phyloP scores from a whole-genome alignment of 2,797 vertebrate genomes.

The Neoniphon sammara region DNA sequence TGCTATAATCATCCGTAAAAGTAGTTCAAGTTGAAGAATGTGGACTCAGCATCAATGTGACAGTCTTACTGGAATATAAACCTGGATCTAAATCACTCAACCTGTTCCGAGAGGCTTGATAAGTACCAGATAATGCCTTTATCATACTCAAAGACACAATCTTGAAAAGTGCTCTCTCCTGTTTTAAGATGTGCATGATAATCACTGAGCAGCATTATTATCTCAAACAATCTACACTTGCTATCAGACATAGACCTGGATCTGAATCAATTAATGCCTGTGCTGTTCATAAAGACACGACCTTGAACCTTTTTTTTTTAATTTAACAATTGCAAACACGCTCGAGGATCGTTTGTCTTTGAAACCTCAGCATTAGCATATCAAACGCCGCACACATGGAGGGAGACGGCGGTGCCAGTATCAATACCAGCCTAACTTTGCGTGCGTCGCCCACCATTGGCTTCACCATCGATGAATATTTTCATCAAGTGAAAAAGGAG shows the following conservation, averaged over 20 bases:
- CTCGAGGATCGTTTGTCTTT: not conserved
- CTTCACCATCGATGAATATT: conserved; percentile 8
- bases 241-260: too few relatives aligned
- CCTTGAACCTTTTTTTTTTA: too few relatives aligned
- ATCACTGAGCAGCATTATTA: too few relatives aligned
- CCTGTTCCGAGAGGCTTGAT: not conserved
- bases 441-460: conserved; percentile 9
- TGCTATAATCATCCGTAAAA: not conserved
- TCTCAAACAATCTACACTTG: too few relatives aligned
- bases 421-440: not conserved
- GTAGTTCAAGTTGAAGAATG: not conserved
- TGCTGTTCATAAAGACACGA: too few relatives aligned
- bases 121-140: too few relatives aligned
- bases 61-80: not conserved
- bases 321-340: not conserved
- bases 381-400: not conserved
- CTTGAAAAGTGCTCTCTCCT: too few relatives aligned
- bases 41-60: too few relatives aligned
- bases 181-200: too few relatives aligned
- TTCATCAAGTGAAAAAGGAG: conserved; percentile 18
- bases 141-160: too few relatives aligned
- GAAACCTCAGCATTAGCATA: not conserved
- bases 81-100: not conserved
- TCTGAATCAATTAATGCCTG: too few relatives aligned
- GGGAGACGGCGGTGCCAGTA: not conserved